These are phyloP conservation scores for Platycercus adscitus DNA, from an alignment of 2,113 vertebrate species.

Conservation along the genomic window DNA sequence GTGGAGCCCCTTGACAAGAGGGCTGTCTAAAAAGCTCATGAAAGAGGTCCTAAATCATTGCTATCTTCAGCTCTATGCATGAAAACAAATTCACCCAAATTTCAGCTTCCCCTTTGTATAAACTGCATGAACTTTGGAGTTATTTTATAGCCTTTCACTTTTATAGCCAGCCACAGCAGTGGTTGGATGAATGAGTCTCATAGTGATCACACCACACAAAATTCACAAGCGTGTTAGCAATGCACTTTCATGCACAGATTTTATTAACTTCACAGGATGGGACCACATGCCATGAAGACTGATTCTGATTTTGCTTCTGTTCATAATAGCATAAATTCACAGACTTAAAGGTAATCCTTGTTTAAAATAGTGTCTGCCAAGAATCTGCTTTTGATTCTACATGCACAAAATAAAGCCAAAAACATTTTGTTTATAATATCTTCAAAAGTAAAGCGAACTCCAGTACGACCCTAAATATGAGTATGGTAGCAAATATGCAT, in stretches of 20 bases:
- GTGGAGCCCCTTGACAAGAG: not conserved
- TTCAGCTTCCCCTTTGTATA: not conserved
- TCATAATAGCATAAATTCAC: not conserved
- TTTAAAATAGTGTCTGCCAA: not conserved
- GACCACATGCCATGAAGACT: not conserved
- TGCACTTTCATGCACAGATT: not conserved
- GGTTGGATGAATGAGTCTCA: not conserved
- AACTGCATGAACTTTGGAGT: not conserved
- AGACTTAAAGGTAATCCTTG: not conserved
- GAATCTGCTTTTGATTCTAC: not conserved
- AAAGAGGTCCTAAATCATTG: not conserved
- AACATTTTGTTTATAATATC: not conserved
- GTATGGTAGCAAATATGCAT: not conserved
- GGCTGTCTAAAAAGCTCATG: not conserved
- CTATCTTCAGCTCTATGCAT: not conserved
- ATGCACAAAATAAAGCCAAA: not conserved
- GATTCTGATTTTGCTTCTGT: not conserved
- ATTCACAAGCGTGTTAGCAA: not conserved
- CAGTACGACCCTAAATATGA: not conserved
- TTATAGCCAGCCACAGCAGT: not conserved
- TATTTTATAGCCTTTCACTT: not conserved
- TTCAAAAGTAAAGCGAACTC: not conserved
- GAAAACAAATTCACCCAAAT: not conserved
- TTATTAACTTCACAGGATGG: not conserved
- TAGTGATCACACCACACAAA: not conserved